Conservation (phyloP, 2,888 invertebrate species). For the Phanerotoma sp. region DNA sequence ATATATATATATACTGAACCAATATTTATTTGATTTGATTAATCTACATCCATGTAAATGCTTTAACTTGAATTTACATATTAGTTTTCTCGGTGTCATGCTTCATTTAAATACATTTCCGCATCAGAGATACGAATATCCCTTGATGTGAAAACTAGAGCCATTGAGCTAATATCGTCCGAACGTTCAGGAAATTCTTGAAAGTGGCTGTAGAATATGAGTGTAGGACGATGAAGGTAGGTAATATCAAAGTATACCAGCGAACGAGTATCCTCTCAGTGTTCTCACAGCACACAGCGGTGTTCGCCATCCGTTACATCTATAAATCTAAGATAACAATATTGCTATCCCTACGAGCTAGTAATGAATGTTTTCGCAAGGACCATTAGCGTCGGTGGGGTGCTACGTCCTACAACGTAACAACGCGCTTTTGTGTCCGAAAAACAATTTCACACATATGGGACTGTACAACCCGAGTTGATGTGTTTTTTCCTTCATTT, state of each 20-base stretch:
- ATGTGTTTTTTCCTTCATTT: slow-evolving; percentile 29
- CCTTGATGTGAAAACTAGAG: too few species aligned
- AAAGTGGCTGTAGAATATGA: background rate
- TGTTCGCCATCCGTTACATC: slow-evolving; percentile 56
- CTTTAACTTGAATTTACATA: too few species aligned
- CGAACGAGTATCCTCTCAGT: slow-evolving; percentile 19
- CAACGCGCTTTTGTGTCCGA: slow-evolving; percentile 30
- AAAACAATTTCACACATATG: slow-evolving; percentile 53
- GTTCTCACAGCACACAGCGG: slow-evolving; percentile 40
- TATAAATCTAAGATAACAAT: slow-evolving; percentile 58
- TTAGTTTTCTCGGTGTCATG: too few species aligned
- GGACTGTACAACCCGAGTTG: slow-evolving; percentile 36
- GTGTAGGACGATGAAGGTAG: too few species aligned
- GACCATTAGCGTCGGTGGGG: slow-evolving; percentile 52
- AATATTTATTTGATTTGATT: background rate
- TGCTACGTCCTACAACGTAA: slow-evolving; percentile 24
- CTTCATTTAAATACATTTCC: too few species aligned
- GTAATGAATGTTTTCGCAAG: slow-evolving; percentile 57
- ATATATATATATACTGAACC: slow-evolving; percentile 2
- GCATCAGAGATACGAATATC: too few species aligned
- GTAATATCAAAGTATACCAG: slow-evolving; percentile 32
- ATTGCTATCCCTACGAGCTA: slow-evolving; percentile 49
- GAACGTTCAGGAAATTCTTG: too few species aligned
- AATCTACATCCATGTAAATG: background rate
- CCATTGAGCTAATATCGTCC: too few species aligned